Conservation (phyloP, 2,797 vertebrate species). For the Cephalopachus bancanus region DNA sequence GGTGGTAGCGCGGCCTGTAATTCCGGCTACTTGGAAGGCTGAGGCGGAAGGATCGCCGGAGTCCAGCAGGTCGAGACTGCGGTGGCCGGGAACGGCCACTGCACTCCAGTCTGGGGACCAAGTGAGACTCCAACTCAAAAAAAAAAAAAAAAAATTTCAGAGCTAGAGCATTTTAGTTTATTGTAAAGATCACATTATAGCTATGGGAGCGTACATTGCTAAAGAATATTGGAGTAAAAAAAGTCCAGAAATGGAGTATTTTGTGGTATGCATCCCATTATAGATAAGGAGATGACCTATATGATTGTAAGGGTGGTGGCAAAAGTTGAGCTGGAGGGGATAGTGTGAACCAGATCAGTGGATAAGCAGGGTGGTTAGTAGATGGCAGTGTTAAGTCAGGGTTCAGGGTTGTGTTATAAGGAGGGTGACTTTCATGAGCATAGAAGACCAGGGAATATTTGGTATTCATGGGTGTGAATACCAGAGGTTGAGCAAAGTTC, state of each 20-base stretch:
- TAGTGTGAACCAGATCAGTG: neutral
- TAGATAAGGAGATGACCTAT: neutral
- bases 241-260: neutral
- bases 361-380: neutral
- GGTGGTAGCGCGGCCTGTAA: too few species aligned
- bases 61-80: too few species aligned
- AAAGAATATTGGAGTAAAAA: constrained; percentile 26
- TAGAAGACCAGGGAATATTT: neutral
- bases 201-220: neutral
- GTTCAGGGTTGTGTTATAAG: neutral
- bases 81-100: too few species aligned
- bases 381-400: neutral
- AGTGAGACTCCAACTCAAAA: too few species aligned
- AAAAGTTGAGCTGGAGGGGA: neutral
- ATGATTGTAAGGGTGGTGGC: neutral
- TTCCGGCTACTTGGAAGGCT: too few species aligned
- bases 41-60: too few species aligned
- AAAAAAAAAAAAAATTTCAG: too few species aligned
- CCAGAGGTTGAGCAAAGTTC: neutral
- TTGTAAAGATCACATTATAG: neutral
- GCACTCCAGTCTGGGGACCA: too few species aligned
- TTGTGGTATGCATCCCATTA: neutral
- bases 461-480: neutral
- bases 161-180: constrained; percentile 10
- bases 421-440: neutral